Conservation (phyloP, 37 sponge, comb jelly and placozoan species). For the Crambe crambe region DNA sequence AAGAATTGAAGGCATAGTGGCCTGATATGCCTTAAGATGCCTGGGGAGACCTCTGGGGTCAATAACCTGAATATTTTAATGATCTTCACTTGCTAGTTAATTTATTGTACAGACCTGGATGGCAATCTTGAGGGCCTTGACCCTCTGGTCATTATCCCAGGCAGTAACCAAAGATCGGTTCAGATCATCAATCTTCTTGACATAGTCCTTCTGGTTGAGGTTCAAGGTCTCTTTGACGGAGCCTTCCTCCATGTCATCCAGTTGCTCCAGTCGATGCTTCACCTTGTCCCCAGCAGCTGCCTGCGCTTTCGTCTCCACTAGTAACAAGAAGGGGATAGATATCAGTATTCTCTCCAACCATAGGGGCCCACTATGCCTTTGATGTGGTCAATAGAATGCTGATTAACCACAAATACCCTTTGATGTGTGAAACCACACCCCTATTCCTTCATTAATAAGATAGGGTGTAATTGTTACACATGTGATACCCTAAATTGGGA, state of each 20-base stretch:
- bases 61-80: no score
- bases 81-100: no score
- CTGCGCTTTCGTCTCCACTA: slow-evolving; percentile 90
- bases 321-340: not conserved
- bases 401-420: no score
- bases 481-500: no score
- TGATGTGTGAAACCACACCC: no score
- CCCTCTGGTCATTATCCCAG: slow-evolving; percentile 96
- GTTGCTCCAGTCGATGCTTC: slow-evolving; percentile 93
- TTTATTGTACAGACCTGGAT: no score
- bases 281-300: slow-evolving; percentile 89
- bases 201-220: slow-evolving; percentile 93
- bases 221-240: slow-evolving; percentile 88
- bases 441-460: not conserved
- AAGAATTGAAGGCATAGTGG: no score
- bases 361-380: not conserved
- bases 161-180: slow-evolving; percentile 67
- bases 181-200: slow-evolving; percentile 93
- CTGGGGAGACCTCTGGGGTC: no score
- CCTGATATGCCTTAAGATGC: no score
- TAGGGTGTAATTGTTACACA: no score
- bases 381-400: no score
- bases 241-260: slow-evolving; percentile 96
- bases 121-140: slow-evolving; percentile 95
- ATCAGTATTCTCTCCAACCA: no score